These are phyloP conservation scores for Epicampocera succincta DNA, from an alignment of 2,888 invertebrate genomes.

Conservation along the genomic window DNA sequence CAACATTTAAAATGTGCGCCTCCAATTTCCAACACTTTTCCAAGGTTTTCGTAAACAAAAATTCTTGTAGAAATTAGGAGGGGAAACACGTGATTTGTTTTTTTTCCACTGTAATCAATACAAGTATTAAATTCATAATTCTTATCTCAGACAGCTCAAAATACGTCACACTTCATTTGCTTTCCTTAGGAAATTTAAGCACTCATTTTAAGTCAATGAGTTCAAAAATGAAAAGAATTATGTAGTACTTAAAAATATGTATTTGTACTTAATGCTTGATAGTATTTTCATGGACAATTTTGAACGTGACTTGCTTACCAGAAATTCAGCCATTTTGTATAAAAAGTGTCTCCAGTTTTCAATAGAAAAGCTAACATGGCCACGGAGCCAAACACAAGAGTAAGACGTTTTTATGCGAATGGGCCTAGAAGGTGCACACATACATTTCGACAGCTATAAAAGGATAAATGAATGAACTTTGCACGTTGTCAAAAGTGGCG, in stretches of 20 bases:
- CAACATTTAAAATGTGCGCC: too few relatives aligned
- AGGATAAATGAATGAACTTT: not conserved
- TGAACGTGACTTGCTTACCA: constrained; percentile 43
- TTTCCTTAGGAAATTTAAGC: constrained; percentile 50
- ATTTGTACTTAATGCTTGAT: not conserved
- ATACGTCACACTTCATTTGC: constrained; percentile 57
- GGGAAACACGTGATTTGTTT: too few relatives aligned
- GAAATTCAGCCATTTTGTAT: constrained; percentile 17
- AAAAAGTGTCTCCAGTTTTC: constrained; percentile 11
- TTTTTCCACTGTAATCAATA: not conserved
- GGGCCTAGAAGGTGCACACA: not conserved
- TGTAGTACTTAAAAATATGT: not conserved
- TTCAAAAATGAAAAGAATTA: constrained; percentile 22
- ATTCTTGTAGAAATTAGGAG: too few relatives aligned
- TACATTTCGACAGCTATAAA: too few relatives aligned
- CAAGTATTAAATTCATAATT: constrained; percentile 5
- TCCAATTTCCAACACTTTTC: too few relatives aligned
- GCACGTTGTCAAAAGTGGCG: not conserved
- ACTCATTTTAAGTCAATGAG: constrained; percentile 49
- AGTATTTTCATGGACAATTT: not conserved
- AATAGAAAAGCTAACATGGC: not conserved
- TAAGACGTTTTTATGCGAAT: not conserved
- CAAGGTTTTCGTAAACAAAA: too few relatives aligned
- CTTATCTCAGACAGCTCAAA: constrained; percentile 24
- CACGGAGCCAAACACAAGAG: not conserved